Evolutionary conservation across 30 jellyfish, hydroid and myxozoan species (phyloP).

Genomic region (Rhopilema esculentum): DNA sequence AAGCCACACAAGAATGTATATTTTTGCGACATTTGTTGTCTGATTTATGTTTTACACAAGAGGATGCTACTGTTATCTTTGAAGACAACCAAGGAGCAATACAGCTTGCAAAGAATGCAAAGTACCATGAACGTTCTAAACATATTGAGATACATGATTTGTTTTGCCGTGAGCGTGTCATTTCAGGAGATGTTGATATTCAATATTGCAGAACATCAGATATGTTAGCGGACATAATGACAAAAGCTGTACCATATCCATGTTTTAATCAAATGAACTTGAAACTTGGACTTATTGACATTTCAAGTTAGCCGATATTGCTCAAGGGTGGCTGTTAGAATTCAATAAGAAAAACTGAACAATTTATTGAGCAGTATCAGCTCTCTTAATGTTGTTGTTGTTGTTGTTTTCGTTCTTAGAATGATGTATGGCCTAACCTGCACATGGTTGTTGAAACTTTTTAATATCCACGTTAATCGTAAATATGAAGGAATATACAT

Average conservation of each 20-base stretch:
- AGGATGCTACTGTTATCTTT: slow-evolving; percentile 27
- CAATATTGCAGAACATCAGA: slow-evolving; percentile 35
- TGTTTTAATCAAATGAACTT: slow-evolving; percentile 8
- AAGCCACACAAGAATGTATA: slow-evolving; percentile 31
- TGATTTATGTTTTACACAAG: slow-evolving; percentile 18
- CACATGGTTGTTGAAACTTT: not conserved
- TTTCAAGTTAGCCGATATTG: no score
- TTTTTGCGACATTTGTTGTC: slow-evolving; percentile 30
- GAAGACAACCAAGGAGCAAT: slow-evolving; percentile 68
- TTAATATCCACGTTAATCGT: no score
- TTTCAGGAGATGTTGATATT: slow-evolving; percentile 37
- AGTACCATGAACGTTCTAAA: slow-evolving; percentile 46
- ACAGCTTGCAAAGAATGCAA: slow-evolving; percentile 30
- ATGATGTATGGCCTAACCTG: not conserved
- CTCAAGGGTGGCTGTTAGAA: no score
- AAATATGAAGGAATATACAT: no score
- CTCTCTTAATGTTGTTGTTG: not conserved
- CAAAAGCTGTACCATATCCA: slow-evolving; percentile 39
- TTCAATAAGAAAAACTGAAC: not conserved
- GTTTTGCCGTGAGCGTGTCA: slow-evolving; percentile 38
- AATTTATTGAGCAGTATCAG: not conserved
- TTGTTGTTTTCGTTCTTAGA: not conserved
- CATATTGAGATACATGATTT: slow-evolving; percentile 55
- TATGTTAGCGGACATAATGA: slow-evolving; percentile 59
- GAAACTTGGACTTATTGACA: no score